A percentile compares a stretch with the other conserved stretches of the same genome.
Evolutionary conservation across 1,140 invertebrate species (phyloP).

Genomic region (Diabrotica undecimpunctata): DNA sequence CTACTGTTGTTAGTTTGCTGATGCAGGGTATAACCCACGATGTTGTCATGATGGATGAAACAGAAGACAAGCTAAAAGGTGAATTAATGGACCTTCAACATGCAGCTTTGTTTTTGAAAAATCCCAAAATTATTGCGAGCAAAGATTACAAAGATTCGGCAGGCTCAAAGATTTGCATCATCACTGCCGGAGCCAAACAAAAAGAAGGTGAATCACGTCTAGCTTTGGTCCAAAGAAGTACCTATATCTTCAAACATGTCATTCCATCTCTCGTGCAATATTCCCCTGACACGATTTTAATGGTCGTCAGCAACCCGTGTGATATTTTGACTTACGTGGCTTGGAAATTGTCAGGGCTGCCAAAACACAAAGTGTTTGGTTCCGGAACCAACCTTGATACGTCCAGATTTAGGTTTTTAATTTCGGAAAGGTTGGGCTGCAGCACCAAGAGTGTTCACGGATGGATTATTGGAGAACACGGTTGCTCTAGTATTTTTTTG

Average conservation of each 20-base stretch:
- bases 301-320: constrained; percentile 88
- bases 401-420: constrained; percentile 81
- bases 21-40: constrained; percentile 81
- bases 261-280: constrained; percentile 79
- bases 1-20: constrained; percentile 82
- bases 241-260: constrained; percentile 82
- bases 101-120: constrained; percentile 77
- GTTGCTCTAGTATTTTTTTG: constrained; percentile 62
- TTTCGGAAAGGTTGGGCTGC: constrained; percentile 76
- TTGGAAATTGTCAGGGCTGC: constrained; percentile 87
- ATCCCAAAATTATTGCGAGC: constrained; percentile 73
- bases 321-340: constrained; percentile 90
- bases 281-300: constrained; percentile 78
- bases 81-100: constrained; percentile 89
- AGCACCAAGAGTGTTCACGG: constrained; percentile 81
- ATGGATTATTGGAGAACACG: constrained; percentile 86
- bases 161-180: constrained; percentile 77
- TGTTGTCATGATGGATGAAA: constrained; percentile 75
- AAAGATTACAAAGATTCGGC: constrained; percentile 73
- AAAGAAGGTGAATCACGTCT: constrained; percentile 80
- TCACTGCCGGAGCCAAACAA: constrained; percentile 86
- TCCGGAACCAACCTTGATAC: constrained; percentile 50
- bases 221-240: constrained; percentile 81
- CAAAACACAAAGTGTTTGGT: constrained; percentile 68
- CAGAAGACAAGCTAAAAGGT: constrained; percentile 77